These are phyloP conservation scores for Vanacampus margaritifer DNA, from an alignment of 2,113 vertebrate genomes.

Conservation along the genomic window DNA sequence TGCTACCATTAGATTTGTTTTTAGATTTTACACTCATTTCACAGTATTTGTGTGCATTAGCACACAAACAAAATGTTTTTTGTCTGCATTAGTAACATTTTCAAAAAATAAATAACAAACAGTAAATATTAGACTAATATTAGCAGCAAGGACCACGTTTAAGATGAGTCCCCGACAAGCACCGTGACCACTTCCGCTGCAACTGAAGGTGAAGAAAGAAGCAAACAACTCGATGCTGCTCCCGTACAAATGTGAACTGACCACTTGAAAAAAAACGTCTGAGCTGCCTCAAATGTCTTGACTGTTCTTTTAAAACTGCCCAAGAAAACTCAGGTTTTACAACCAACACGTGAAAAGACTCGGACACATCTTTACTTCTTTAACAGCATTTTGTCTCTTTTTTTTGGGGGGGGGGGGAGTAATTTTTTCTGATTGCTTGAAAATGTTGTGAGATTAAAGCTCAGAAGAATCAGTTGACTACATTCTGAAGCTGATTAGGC, in stretches of 20 bases:
- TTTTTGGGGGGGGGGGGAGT: neutral
- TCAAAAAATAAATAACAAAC: neutral
- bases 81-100: neutral
- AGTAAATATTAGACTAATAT: too few relatives aligned
- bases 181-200: neutral
- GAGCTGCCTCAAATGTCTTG: neutral
- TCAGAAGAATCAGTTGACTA: neutral
- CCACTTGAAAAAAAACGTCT: neutral
- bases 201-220: neutral
- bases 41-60: neutral
- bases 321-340: constrained; percentile 4
- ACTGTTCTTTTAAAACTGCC: constrained; percentile 5
- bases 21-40: too few relatives aligned
- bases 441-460: neutral
- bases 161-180: neutral
- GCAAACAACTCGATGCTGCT: constrained; percentile 9
- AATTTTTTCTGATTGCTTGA: neutral
- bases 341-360: neutral
- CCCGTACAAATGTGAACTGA: constrained; percentile 15
- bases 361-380: neutral
- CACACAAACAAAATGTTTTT: neutral
- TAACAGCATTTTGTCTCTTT: neutral
- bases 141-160: neutral
- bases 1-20: too few relatives aligned
- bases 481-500: neutral